Percentiles rank a stretch among this genome's conserved stretches.
Conservation (phyloP, 2,888 invertebrate species). For the Acanthopleura granulata region DNA sequence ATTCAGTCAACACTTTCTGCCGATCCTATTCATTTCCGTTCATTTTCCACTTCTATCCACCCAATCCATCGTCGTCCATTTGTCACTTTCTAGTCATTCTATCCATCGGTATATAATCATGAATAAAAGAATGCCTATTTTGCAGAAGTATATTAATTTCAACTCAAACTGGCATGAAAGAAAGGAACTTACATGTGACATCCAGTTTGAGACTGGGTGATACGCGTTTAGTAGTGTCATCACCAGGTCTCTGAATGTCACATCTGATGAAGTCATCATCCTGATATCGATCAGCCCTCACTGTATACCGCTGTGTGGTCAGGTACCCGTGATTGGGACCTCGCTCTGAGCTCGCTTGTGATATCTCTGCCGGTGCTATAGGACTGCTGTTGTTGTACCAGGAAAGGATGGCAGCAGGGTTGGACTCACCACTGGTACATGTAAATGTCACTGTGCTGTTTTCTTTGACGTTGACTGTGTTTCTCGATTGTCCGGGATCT, state of each 20-base stretch:
- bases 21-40: too few species aligned
- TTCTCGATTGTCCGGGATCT: background rate
- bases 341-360: background rate
- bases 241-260: background rate
- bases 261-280: background rate
- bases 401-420: background rate
- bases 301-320: background rate
- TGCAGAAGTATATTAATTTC: too few species aligned
- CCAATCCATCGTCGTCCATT: too few species aligned
- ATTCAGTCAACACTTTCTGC: too few species aligned
- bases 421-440: background rate
- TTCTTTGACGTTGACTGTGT: background rate
- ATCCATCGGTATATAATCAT: too few species aligned
- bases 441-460: background rate
- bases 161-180: background rate
- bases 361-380: background rate
- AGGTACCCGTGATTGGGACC: background rate
- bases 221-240: background rate
- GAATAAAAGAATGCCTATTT: too few species aligned
- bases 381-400: constrained; percentile 5
- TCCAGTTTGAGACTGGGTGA: background rate
- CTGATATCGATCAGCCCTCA: background rate
- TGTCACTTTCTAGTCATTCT: too few species aligned
- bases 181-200: background rate
- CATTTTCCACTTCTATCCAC: too few species aligned